phyloP scores from a whole-genome alignment of 2,888 invertebrate species.

The Lamproptera curius region DNA sequence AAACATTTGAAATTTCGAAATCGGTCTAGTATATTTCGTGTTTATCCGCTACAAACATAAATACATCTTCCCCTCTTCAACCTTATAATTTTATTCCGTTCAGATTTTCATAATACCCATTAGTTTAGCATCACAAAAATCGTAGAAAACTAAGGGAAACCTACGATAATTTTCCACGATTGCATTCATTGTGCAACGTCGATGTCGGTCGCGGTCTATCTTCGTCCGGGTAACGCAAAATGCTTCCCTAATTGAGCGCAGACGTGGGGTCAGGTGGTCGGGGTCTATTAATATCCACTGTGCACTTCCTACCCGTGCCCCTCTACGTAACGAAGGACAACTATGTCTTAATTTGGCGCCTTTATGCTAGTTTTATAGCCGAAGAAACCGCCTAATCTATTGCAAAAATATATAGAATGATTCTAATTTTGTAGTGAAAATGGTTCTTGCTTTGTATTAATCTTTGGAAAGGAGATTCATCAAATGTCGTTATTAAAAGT shows the following conservation, averaged over 20 bases:
- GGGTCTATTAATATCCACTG: conserved; percentile 8
- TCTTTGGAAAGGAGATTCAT: no score
- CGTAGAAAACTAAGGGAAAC: neutral
- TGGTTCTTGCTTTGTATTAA: no score
- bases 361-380: no score
- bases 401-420: no score
- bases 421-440: no score
- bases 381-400: no score
- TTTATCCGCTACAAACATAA: no score
- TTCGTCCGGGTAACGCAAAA: neutral
- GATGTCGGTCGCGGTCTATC: neutral
- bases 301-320: neutral
- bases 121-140: neutral
- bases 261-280: neutral
- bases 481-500: no score
- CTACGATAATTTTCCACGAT: neutral
- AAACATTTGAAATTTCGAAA: no score
- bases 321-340: neutral
- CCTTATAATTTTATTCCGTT: neutral
- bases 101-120: neutral
- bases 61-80: no score
- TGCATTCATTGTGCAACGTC: neutral
- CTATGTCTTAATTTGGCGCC: no score
- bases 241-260: neutral
- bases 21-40: no score